phyloP scores from a whole-genome alignment of 2,797 vertebrate species.

The Phalloptychus januarius region DNA sequence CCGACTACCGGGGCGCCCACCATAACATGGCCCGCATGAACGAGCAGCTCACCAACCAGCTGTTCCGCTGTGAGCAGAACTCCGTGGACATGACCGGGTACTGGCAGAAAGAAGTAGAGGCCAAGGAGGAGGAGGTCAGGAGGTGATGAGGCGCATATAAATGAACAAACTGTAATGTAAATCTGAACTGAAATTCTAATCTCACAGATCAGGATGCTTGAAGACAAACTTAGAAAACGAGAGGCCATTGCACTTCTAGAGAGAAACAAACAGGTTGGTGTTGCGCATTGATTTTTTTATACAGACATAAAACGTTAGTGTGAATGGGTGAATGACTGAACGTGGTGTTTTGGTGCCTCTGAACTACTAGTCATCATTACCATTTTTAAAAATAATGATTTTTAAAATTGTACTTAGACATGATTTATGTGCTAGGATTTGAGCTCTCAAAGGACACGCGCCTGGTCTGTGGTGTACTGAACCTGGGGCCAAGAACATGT shows the following conservation, averaged over 20 bases:
- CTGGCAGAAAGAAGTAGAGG: constrained; percentile 73
- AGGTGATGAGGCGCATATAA: too few species aligned
- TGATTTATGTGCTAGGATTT: neutral
- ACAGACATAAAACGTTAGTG: neutral
- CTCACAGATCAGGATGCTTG: constrained; percentile 81
- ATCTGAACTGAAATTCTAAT: neutral
- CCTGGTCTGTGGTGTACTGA: neutral
- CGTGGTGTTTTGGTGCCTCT: too few species aligned
- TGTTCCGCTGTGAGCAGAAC: constrained; percentile 81
- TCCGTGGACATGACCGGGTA: constrained; percentile 74
- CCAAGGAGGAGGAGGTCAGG: constrained; percentile 82
- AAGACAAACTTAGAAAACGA: constrained; percentile 75
- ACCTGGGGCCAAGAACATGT: neutral
- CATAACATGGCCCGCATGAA: constrained; percentile 78
- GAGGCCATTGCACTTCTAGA: constrained; percentile 75
- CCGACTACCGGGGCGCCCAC: constrained; percentile 78
- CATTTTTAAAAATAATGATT: neutral
- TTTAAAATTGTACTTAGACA: neutral
- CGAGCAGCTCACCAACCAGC: constrained; percentile 80
- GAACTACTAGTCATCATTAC: too few species aligned
- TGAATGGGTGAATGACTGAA: too few species aligned
- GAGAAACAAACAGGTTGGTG: constrained; percentile 81
- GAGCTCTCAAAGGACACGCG: neutral
- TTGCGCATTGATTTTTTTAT: neutral
- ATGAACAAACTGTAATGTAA: neutral